Base-by-base conservation (phyloP, 2,888 invertebrate species). In the Melieria omissa region DNA sequence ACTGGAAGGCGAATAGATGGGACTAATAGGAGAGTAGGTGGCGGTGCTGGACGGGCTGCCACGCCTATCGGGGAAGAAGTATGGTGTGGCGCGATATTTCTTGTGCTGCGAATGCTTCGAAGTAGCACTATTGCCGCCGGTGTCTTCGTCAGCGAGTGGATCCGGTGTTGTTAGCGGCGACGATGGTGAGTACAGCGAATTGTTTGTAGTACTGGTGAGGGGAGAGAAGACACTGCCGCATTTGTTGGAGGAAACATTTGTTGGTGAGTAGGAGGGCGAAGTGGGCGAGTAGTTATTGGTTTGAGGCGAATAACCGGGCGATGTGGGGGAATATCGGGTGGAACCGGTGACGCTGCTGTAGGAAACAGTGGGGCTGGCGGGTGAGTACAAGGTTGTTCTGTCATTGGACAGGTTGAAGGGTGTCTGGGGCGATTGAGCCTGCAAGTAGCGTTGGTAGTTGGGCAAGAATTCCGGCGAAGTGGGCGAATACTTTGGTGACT, bases 81-180 rank as follows among this genome's bases (percentile, higher is more conserved):
- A 66, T 7, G 75, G 73, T 9, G 75, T 65, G 4, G 61, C 54
- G 7, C 63, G 73, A 66, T 54, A 60, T 49, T 75, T 74, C 52
- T 65, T 62, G 3, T 49, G 61, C 6, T 57, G 12, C 12, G 69
- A 29, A 8, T 60, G 58, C n/a, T 60, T 73, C 2, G 68, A 57
- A 7, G 10, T 14, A 12, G n/a, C 72, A 41, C 14, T 14, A 3
- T n/a, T 14, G 54, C 45, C 29, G 45, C 29, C 41, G 12, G 64
- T 3, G 91, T 0, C 93, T 94, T 58, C 91, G 90, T 0, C 92
- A 92, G 0, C 94, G 92, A 92, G 92, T 61, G 89, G 89, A 0
- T 91, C 91, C 0, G 92, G 92, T 0, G 89, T 88, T 79, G 92
- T 92, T n/a, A 88, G 88, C 0, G 92, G 93, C 47, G 89, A 89